Percentiles rank a stretch among this genome's conserved stretches.
Conservation (phyloP, 2,113 vertebrate species). For the Stictonetta naevosa region DNA sequence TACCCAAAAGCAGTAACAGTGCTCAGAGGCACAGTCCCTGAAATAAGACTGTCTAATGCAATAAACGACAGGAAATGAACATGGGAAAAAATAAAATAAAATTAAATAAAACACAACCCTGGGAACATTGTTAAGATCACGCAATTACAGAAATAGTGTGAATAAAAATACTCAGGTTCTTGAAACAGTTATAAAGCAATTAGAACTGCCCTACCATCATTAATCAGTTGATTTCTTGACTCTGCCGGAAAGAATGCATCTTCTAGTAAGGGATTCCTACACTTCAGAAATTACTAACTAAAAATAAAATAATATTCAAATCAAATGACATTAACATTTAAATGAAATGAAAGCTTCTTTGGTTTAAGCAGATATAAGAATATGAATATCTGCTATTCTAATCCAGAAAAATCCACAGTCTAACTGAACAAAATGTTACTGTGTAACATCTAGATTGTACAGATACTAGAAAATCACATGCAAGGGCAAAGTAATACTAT, state of each 20-base stretch:
- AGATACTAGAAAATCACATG: not conserved
- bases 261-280: not conserved
- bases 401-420: not conserved
- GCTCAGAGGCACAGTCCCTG: not conserved
- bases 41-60: not conserved
- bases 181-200: not conserved
- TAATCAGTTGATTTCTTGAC: not conserved
- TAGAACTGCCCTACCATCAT: not conserved
- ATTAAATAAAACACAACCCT: not conserved
- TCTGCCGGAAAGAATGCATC: not conserved
- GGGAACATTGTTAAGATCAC: not conserved
- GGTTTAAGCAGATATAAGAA: not conserved
- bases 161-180: not conserved
- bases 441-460: not conserved
- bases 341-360: not conserved
- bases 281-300: not conserved
- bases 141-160: not conserved
- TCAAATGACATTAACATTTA: not conserved
- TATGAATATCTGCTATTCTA: not conserved
- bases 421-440: not conserved
- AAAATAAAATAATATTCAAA: not conserved
- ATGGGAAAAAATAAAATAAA: not conserved
- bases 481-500: not conserved
- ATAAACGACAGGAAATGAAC: not conserved
- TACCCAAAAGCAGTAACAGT: not conserved